phyloP scores from a whole-genome alignment of 2,797 vertebrate genomes.

The Bradypus variegatus region DNA sequence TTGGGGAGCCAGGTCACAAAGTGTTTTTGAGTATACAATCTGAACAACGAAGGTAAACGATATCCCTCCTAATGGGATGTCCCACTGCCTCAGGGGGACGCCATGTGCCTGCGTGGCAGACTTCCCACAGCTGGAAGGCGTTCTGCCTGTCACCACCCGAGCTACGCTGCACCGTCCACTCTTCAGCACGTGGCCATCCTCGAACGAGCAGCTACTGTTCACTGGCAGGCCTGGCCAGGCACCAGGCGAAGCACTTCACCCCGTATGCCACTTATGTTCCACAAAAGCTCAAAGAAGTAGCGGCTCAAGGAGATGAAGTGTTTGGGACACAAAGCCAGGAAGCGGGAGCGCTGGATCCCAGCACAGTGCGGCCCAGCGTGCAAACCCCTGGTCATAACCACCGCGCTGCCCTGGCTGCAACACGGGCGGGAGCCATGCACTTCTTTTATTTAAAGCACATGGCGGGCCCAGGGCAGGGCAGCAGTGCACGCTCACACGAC shows the following conservation, averaged over 20 bases:
- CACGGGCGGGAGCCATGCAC: accelerated
- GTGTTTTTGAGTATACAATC: neutral
- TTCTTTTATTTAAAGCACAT: neutral
- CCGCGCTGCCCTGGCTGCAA: neutral
- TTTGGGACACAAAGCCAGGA: neutral
- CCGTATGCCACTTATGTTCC: neutral
- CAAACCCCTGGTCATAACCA: neutral
- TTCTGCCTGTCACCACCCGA: neutral
- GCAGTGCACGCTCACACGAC: neutral
- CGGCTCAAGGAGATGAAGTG: neutral
- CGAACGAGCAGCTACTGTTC: neutral
- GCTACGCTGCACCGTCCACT: too few species aligned
- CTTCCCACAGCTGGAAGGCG: neutral
- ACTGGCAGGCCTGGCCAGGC: neutral
- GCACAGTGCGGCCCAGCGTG: neutral
- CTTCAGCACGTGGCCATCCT: too few species aligned
- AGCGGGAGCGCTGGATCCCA: neutral
- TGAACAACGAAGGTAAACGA: neutral
- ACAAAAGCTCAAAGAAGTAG: neutral
- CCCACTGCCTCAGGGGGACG: neutral
- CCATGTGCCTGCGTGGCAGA: neutral
- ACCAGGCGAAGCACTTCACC: neutral
- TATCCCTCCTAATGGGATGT: neutral
- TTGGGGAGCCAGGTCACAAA: neutral
- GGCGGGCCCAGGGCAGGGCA: neutral